These are phyloP conservation scores for Poeciliopsis infans DNA, from an alignment of 2,797 vertebrate species.

Conservation along the genomic window DNA sequence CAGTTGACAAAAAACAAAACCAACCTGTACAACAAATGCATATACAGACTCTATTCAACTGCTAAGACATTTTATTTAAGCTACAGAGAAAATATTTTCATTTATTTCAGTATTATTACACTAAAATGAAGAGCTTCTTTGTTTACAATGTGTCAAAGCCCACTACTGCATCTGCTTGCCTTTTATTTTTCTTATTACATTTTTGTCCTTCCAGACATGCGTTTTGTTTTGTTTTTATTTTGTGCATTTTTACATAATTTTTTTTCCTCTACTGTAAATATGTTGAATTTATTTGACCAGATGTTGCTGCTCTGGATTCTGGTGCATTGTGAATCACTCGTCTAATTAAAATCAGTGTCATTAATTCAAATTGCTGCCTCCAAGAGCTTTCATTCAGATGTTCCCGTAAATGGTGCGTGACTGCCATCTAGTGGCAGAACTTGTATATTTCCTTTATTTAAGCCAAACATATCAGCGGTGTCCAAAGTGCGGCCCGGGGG, in stretches of 20 bases:
- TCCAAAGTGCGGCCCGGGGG: too few relatives aligned
- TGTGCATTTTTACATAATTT: slow-evolving; percentile 54
- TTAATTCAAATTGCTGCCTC: slow-evolving; percentile 51
- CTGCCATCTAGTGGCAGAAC: slow-evolving; percentile 52
- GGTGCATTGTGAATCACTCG: slow-evolving; percentile 62
- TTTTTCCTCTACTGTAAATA: slow-evolving; percentile 57
- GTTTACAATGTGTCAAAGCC: slow-evolving; percentile 34
- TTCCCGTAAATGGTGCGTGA: not conserved
- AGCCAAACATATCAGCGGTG: not conserved
- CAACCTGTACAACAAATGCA: not conserved
- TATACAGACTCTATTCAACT: not conserved
- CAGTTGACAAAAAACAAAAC: not conserved
- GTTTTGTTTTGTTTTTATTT: slow-evolving; percentile 30
- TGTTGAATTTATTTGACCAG: slow-evolving; percentile 53
- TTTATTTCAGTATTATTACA: slow-evolving; percentile 38
- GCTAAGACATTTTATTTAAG: not conserved
- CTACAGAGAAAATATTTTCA: slow-evolving; percentile 3
- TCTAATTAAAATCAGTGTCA: slow-evolving; percentile 72
- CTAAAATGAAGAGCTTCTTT: slow-evolving; percentile 78
- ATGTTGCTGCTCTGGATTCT: slow-evolving; percentile 58
- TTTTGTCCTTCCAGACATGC: slow-evolving; percentile 46
- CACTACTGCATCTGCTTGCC: slow-evolving; percentile 52
- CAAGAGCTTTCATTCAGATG: slow-evolving; percentile 3
- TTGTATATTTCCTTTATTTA: not conserved
- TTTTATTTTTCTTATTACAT: slow-evolving; percentile 28